These are phyloP conservation scores for Loriculus beryllinus DNA, from an alignment of 2,797 vertebrate species.

Conservation along the genomic window DNA sequence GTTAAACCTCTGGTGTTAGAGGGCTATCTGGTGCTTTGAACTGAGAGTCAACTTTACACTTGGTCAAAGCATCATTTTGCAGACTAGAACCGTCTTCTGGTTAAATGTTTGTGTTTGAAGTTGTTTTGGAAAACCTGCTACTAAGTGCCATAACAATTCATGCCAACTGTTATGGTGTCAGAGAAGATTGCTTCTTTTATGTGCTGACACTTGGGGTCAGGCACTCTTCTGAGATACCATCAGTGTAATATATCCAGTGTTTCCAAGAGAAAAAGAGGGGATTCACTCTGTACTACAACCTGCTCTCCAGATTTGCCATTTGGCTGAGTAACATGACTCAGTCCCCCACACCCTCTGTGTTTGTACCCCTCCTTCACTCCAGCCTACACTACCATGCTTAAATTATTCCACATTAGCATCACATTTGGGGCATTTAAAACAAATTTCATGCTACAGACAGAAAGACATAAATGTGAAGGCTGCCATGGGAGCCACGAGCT, in stretches of 20 bases:
- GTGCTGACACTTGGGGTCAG: not conserved
- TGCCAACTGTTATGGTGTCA: not conserved
- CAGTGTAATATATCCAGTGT: not conserved
- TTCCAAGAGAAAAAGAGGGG: not conserved
- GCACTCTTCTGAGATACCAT: not conserved
- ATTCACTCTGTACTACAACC: not conserved
- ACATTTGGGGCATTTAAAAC: not conserved
- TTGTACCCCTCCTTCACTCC: not conserved
- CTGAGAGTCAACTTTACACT: not conserved
- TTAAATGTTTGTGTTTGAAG: not conserved
- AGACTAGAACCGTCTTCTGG: not conserved
- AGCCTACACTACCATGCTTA: not conserved
- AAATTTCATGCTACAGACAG: not conserved
- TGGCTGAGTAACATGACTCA: not conserved
- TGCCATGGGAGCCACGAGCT: not conserved
- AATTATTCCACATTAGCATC: not conserved
- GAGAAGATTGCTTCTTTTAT: not conserved
- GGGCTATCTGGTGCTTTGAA: not conserved
- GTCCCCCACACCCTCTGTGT: not conserved
- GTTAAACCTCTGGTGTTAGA: not conserved
- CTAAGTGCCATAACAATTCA: not conserved
- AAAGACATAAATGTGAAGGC: not conserved
- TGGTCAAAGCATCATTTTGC: not conserved
- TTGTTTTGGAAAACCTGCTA: constrained; percentile 4
- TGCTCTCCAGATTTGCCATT: not conserved